Evolutionary conservation across 30 jellyfish, hydroid and myxozoan genomes (phyloP), one percentile per base, ranked within the genome.

Genomic region (Morbakka virulenta): DNA sequence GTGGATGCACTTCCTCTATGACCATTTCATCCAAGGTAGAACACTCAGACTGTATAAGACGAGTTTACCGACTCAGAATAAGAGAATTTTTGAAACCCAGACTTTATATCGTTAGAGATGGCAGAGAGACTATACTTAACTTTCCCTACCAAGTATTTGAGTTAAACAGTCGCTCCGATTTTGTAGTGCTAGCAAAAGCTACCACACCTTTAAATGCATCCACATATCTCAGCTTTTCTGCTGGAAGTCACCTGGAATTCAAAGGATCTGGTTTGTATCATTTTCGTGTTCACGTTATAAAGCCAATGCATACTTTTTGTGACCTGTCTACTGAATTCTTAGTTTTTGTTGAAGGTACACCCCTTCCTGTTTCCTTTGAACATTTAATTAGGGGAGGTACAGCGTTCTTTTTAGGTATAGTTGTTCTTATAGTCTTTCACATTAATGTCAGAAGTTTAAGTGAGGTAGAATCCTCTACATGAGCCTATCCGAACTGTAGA

Each of bases 241-340:
- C 67, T 11, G 52, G 61, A 27, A 83, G 94, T 71, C 28, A 24
- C 17, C 12, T 83, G 28, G 68, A 67, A 28, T 77, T 89, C 34
- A 67, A 76, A 21, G 97, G 94, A 0, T 82, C 97, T 35, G 97
- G 97, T 2, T 36, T 89, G 65, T 89, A 35, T 65, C 97, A 89
- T 41, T 82, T 76, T 75, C 64, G 30, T 74, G 71, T 77, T 2
- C 48, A 57, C 3, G 94, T 68, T 2, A 72, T 22, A 13, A 36
- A 66, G 50, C 28, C 68, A 14, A 73, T 64, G 4, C n/a, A 62
- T 57, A 73, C 97, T 52, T 83, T 82, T 33, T 89, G 97, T 41
- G 83, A 83, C 29, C 65, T 89, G 82, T 13, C 22, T 32, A 71
- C 94, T 27, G 67, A 89, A 52, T 89, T 89, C 83, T 25, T 89